Evolutionary conservation across 2,888 invertebrate genomes (phyloP), one percentile per base, ranked within the genome.

Genomic region (Synanthedon tipuliformis): DNA sequence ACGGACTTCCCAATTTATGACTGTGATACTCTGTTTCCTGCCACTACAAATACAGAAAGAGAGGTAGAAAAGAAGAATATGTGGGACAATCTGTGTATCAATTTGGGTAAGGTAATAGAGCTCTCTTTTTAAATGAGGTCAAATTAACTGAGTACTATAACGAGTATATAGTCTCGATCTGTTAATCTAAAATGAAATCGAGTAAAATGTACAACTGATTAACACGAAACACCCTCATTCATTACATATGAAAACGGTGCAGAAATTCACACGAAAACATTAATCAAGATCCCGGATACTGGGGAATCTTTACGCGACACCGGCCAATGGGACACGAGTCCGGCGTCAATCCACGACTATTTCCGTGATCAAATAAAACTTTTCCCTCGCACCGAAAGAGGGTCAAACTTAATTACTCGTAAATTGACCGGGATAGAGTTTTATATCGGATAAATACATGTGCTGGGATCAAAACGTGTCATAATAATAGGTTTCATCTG

Each of bases 341-440:
- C 71, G 74, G 69, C 71, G 74, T 69, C 73, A 65, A 75, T 75
- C 74, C 73, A 68, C 68, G 69, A 70, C 72, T 73, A 74, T 75
- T 76, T 74, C 72, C 71, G 75, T 69, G 75, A 66, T 69, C 73
- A 74, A 84, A 86, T 86, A 85, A 86, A 86, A 86, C 71, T 83
- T 79, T 78, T 76, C 84, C 83, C 80, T 69, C 68, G 63, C 68
- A 74, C 34, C 64, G 76, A 78, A 81, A 83, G 85, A 87, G 86
- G 87, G 86, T 82, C 81, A 78, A 77, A 66, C 81, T 86, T 86
- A 87, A 87, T 87, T 87, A 86, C 85, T 81, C 86, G 84, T 86
- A 83, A 86, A 87, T 86, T 83, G 86, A 82, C 81, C 78, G 73
- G 79, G 76, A 74, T 77, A 72, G 73, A 75, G 77, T 79, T 75